Base-by-base conservation (phyloP, 2,888 invertebrate genomes). In the Melanotus villosus region DNA sequence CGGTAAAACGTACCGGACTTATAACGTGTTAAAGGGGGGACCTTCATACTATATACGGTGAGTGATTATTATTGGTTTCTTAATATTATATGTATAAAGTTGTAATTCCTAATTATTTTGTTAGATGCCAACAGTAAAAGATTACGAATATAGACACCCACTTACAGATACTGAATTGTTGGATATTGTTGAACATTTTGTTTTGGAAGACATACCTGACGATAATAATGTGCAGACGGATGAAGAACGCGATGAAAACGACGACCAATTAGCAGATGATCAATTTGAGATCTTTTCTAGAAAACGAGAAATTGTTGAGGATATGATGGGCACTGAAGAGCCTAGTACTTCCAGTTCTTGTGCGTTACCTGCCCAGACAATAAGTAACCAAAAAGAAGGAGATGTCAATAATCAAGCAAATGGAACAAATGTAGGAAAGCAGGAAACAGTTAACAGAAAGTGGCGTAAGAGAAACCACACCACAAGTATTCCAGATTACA, bases 401-500 rank as follows among this genome's bases (percentile, higher is more conserved):
- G 38, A 38, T 12, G 14, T 12, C 38, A 14, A 4, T 7, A n/a
- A 4, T 38, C 14, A 10, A 38, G 38, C 3, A 12, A 10, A 10
- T 7, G 10, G 3, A 10, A n/a, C n/a, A 38, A 38, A 45, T 16
- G 9, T 18, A 16, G 26, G 16, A 45, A 45, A 18, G 45, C 45
- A 9, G 45, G 45, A 45, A 45, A 18, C 16, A 10, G 45, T 18
- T 4, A 45, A 45, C 45, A 45, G 45, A 10, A 45, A 45, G 16
- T 45, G 45, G 45, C 16, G 45, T 45, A 45, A 45, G 16, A 45
- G 16, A 45, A 18, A 45, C 45, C 45, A 45, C 5, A 16, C 16
- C 16, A 45, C 45, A 45, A 45, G 5, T 45, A 16, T 45, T 45
- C 45, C 45, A 45, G 45, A 45, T 45, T 45, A 45, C 16, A 45